These are phyloP conservation scores for Megalurothrips usitatus DNA, from an alignment of 2,888 invertebrate species.

Conservation along the genomic window DNA sequence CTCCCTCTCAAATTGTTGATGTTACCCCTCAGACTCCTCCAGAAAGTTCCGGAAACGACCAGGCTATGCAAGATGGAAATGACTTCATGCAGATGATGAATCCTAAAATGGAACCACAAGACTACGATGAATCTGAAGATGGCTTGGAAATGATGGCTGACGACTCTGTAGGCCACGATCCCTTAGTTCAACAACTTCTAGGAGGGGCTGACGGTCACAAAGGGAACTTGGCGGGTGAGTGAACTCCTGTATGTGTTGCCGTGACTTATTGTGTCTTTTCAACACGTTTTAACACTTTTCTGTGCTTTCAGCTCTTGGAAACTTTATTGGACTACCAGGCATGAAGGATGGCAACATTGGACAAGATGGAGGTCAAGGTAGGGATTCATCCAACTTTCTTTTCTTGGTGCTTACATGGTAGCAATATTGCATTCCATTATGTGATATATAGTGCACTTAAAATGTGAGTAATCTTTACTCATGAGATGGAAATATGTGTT, in stretches of 20 bases:
- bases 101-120: not conserved
- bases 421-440: not conserved
- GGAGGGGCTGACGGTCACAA: not conserved
- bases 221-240: not conserved
- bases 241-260: not conserved
- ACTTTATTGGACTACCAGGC: constrained; percentile 1
- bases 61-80: constrained; percentile 16
- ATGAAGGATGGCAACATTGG: constrained; percentile 18
- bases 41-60: not conserved
- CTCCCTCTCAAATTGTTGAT: constrained; percentile 3
- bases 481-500: no score
- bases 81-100: constrained; percentile 12
- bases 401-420: not conserved
- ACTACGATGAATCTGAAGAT: constrained; percentile 13
- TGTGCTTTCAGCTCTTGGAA: not conserved
- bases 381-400: not conserved
- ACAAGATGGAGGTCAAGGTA: constrained; percentile 24
- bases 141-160: constrained; percentile 7
- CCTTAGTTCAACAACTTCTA: not conserved
- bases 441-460: not conserved
- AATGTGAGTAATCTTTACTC: not conserved
- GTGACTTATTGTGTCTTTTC: not conserved
- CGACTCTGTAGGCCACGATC: not conserved
- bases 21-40: constrained; percentile 14
- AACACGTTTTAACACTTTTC: not conserved